Percentiles rank a stretch among this genome's conserved stretches.
These are phyloP conservation scores for Callocephalon fimbriatum DNA, from an alignment of 2,113 vertebrate genomes.

Conservation along the genomic window DNA sequence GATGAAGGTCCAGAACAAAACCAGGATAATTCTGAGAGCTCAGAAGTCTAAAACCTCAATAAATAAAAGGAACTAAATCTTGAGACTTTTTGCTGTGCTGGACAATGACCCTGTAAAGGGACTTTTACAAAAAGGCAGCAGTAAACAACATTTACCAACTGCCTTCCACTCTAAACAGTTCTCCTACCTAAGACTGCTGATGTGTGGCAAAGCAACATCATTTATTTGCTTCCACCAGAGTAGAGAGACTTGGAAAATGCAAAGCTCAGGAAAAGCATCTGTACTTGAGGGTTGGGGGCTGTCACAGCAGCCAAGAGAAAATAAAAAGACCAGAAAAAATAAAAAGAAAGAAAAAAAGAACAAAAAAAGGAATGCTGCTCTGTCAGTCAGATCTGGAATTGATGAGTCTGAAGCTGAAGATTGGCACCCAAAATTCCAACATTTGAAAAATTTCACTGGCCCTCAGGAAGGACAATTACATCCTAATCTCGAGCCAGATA, in stretches of 20 bases:
- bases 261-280: neutral
- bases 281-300: neutral
- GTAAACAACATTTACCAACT: neutral
- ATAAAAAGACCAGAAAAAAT: no score
- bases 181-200: neutral
- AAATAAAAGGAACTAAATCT: neutral
- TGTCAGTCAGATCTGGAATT: rapidly evolving
- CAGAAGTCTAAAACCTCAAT: neutral
- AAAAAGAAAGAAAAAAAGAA: no score
- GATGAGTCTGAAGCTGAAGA: neutral
- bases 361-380: neutral
- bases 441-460: neutral
- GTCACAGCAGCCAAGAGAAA: neutral
- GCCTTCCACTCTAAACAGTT: neutral
- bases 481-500: neutral
- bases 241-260: neutral
- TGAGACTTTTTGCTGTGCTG: neutral
- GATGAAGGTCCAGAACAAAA: neutral
- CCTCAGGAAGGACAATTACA: no score
- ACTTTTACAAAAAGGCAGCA: neutral
- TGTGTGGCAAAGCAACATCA: neutral
- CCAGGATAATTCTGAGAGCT: neutral
- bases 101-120: neutral
- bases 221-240: neutral
- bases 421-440: neutral